Conservation (phyloP, 1,140 invertebrate species). For the Stegodyphus mimosarum region DNA sequence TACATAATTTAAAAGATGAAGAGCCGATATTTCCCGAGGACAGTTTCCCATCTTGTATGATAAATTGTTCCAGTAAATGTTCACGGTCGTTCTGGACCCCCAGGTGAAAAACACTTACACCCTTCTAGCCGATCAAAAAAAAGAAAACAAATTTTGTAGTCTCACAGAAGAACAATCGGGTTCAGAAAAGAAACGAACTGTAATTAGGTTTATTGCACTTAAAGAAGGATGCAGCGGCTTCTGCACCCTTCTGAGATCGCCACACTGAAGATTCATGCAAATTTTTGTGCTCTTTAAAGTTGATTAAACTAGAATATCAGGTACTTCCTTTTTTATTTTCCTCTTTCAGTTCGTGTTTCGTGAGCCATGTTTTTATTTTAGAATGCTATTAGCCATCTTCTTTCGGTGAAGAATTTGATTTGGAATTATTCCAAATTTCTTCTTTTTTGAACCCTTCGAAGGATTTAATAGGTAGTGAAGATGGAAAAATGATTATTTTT, state of each 20-base stretch:
- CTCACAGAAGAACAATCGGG: background rate
- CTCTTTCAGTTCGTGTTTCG: no score
- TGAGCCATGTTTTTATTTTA: no score
- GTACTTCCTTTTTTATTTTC: no score
- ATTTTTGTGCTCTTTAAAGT: background rate
- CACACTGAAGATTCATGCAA: background rate
- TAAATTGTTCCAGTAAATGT: background rate
- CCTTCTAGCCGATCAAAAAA: background rate
- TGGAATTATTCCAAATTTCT: no score
- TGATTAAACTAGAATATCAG: background rate
- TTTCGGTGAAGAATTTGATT: no score
- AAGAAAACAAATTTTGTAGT: background rate
- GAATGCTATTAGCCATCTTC: no score
- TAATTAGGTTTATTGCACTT: background rate
- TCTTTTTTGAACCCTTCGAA: no score
- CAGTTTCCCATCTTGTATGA: no score
- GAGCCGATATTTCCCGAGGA: background rate
- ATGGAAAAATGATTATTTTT: no score
- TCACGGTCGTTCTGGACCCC: background rate
- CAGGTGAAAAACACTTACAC: background rate
- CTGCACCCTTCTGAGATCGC: no score
- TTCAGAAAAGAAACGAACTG: background rate
- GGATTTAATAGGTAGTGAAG: no score
- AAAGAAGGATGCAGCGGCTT: no score
- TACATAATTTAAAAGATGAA: background rate